phyloP scores from a whole-genome alignment of 1,140 invertebrate genomes.

The Drosophila carrolli region DNA sequence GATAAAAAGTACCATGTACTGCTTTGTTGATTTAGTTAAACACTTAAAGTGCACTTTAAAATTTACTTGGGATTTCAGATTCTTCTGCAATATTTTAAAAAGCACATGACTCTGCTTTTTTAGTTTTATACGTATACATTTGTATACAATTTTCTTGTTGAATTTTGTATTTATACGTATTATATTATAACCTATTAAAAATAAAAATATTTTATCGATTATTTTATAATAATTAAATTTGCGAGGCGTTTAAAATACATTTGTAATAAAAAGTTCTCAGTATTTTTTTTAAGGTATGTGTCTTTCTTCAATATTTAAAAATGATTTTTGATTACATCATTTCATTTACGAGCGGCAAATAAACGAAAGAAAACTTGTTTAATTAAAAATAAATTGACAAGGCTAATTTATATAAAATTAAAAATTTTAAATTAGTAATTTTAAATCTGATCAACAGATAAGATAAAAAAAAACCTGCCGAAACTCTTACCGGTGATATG shows the following conservation, averaged over 20 bases:
- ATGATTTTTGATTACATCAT: neutral
- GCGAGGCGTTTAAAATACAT: conserved; percentile 29
- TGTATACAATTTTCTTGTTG: neutral
- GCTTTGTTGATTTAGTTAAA: neutral
- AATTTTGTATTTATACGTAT: neutral
- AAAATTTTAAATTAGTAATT: conserved; percentile 1
- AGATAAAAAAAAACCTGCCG: conserved; percentile 21
- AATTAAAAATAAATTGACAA: conserved; percentile 3
- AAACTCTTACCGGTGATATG: conserved; percentile 81
- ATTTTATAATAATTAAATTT: conserved; percentile 5
- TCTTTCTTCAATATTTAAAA: neutral
- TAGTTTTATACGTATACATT: neutral
- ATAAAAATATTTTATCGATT: conserved; percentile 2
- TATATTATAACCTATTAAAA: neutral
- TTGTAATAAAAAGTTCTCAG: conserved; percentile 8
- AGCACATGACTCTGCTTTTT: neutral
- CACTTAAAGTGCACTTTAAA: conserved; percentile 30
- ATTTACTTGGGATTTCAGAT: neutral
- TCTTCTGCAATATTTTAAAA: neutral
- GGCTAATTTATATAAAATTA: conserved; percentile 1
- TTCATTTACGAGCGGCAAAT: neutral
- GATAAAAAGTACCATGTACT: conserved; percentile 26
- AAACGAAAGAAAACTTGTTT: neutral
- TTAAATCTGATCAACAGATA: conserved; percentile 28
- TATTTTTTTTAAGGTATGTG: neutral